Base-by-base conservation (phyloP, 1,140 invertebrate species). In the Danaus melanippus region DNA sequence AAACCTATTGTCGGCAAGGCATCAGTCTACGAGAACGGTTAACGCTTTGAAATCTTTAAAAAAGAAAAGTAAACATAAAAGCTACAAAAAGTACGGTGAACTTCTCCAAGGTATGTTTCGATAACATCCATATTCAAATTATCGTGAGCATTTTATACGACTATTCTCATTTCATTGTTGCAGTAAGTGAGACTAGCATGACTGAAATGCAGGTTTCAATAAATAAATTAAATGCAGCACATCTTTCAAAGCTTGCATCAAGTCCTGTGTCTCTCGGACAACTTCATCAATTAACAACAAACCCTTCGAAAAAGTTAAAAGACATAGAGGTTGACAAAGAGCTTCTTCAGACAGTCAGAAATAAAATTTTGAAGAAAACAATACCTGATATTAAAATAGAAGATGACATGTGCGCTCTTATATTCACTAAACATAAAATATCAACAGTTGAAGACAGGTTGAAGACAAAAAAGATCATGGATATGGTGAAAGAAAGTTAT, bases 131-230 rank as follows among this genome's bases (percentile, higher is more conserved):
- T 9, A 8, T 32, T 21, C 21, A 12, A 44, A 9, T 57, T 53
- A 17, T 46, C 50, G 17, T 39, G 17, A 53, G 45, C 2, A 32
- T 47, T 48, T 12, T 40, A 46, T 47, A 50, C 17, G 21, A 50
- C 21, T 43, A 57, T 49, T 52, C 55, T 53, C 58, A 54, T 48
- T 53, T 54, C 55, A 58, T 58, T 42, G 59, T 79, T 84, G 50
- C 70, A 93, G 92, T 93, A 43, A 90, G 89, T 40, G 82, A 91
- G 40, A 75, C 84, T 11, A 84, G 78, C 6, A 89, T 89, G 66
- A 91, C 73, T 49, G 90, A 92, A 73, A 89, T 86, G 42, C 91
- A 90, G 72, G 90, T 92, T 11, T 81, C 88, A 8, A 89, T 93
- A 3, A 90, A 89, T 59, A 92, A 90, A 61, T 74, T 93, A 10